Evolutionary conservation across 2,797 vertebrate genomes (phyloP), one percentile per base, ranked within the genome.

Genomic region (Pelodytes ibericus): DNA sequence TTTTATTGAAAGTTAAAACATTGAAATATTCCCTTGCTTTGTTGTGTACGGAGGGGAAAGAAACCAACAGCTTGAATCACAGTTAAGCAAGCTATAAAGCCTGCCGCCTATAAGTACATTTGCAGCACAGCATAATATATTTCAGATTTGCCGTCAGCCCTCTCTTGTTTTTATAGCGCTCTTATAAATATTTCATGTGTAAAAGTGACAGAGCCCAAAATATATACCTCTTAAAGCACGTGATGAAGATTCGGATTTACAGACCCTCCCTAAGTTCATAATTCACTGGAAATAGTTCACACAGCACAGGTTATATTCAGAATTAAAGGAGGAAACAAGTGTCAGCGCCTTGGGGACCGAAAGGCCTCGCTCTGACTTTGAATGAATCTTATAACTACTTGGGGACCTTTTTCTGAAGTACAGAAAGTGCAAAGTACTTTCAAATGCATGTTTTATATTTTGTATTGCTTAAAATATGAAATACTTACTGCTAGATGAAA

Each of bases 141-240:
- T 5, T 5, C 5, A 15, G 27, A 22, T 53, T 53, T 53, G 49
- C 49, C n/a, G 22, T 51, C 27, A 30, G 27, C 47, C 64, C 24
- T 53, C 47, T 53, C 44, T 13, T 30, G 5, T 61, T 64, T 75
- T 68, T 68, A 69, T 29, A 36, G 41, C 9, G n/a, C 11, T 7
- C 39, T 44, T 69, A 51, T 49, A 75, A 68, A 75, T 75, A 68
- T 68, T 51, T 39, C 18, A 51, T n/a, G 27, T 58, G 58, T 58
- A 58, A 66, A 74, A 67, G 63, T 74, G 63, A 39, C 36, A 59
- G 29, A 18, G 30, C 36, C 27, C n/a, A 47, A 26, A 47, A 67
- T 74, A 67, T 25, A 25, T 67, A 27, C 33, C 16, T 67, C 26
- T 26, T 10, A 31, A n/a, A 67, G 64, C 44, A 30, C 29, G 18